Evolutionary conservation across 2,888 invertebrate species (phyloP), one percentile per base, ranked within the genome.

Genomic region (Julus scandinavius): DNA sequence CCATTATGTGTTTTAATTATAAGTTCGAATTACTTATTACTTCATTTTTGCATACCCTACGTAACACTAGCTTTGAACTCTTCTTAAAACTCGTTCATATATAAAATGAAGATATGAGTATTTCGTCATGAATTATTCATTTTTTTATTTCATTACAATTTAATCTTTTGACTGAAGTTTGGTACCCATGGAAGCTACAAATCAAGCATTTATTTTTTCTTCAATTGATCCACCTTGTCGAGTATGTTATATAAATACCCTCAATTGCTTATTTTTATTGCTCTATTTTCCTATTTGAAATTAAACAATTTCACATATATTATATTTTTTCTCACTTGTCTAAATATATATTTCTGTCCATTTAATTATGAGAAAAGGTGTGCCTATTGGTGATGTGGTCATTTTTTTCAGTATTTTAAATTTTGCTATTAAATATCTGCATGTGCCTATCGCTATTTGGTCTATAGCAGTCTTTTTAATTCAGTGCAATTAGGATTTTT

Each of bases 351-450:
- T 85, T 85, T 88, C 15, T 88, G 38, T 45, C 86, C 86, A 50
- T 54, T 83, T 15, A 86, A 38, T 50, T 88, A 38, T 88, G 54
- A 72, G 58, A 49, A 84, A 88, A 86, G 11, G 86, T 86, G 88
- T 88, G 88, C 86, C 88, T 88, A 88, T 88, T 86, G 58, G 88
- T 45, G 41, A 72, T 80, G 88, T 88, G 85, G 88, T 86, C 86
- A 15, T 86, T 86, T 85, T 54, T 88, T 88, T 86, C 88, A 63
- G 63, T 88, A 86, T 85, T 88, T 88, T 45, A 88, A 88, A 83
- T 85, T 85, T 88, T 86, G 88, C 88, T 88, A 88, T 88, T 88
- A 88, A 88, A 88, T 86, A 49, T 86, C 88, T 88, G 88, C 88
- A 88, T 88, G 88, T 88, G 88, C 86, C 86, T 86, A 40, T 29